phyloP scores from a whole-genome alignment of 2,113 vertebrate genomes.

The Balaeniceps rex region DNA sequence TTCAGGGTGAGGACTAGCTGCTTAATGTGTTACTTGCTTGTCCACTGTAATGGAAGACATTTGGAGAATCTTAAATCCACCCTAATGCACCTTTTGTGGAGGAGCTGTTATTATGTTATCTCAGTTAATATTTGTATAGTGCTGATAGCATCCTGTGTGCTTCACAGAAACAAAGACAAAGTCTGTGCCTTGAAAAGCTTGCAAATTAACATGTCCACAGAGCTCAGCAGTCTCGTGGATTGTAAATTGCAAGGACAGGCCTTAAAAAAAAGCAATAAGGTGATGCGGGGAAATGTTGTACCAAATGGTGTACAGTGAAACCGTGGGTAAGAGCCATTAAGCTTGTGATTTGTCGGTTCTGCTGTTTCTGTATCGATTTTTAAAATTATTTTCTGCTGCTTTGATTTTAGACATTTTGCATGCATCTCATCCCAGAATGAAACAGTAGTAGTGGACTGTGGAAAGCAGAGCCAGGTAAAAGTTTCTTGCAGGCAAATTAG shows the following conservation, averaged over 20 bases:
- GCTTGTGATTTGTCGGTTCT: neutral
- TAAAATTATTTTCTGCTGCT: neutral
- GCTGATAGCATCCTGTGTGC: neutral
- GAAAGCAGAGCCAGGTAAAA: neutral
- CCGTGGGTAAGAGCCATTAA: neutral
- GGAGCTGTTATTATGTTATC: neutral
- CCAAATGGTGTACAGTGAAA: neutral
- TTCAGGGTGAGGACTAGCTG: neutral
- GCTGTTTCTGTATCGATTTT: neutral
- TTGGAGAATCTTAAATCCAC: neutral
- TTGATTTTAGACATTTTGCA: neutral
- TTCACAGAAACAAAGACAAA: neutral
- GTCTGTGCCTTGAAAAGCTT: neutral
- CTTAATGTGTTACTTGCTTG: neutral
- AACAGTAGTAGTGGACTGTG: neutral
- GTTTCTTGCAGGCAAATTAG: neutral
- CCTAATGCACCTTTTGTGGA: neutral
- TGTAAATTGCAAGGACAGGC: neutral
- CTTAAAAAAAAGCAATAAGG: neutral
- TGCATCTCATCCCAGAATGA: neutral
- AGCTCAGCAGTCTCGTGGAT: neutral
- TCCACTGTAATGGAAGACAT: neutral
- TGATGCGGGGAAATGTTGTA: neutral
- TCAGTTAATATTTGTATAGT: conserved; percentile 24
- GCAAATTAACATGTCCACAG: neutral